Conservation (phyloP, 2,113 vertebrate genomes). For the Macquaria ambigua region DNA sequence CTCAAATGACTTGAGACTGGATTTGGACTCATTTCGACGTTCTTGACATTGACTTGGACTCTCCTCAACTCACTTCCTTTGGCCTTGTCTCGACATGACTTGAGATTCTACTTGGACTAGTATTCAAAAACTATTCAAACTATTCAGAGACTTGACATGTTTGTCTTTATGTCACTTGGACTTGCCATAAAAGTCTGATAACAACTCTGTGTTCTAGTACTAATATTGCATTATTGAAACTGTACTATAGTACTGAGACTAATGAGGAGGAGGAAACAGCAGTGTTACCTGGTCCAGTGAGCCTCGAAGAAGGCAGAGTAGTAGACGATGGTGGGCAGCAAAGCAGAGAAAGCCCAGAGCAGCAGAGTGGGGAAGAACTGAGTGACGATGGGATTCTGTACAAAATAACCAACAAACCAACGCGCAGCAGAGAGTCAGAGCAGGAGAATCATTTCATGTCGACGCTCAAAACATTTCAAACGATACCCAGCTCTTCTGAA, state of each 20-base stretch:
- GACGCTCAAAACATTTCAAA: not conserved
- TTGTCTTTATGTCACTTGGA: too few species aligned
- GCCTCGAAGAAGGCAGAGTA: conserved; percentile 97
- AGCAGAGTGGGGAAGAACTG: conserved; percentile 98
- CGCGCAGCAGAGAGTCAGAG: conserved; percentile 15
- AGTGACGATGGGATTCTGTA: conserved; percentile 96
- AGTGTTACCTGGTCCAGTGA: conserved; percentile 93
- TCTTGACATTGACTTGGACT: too few species aligned
- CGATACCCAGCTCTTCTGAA: not conserved
- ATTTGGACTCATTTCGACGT: too few species aligned
- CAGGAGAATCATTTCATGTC: not conserved
- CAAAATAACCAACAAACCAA: conserved; percentile 9
- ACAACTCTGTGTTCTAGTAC: too few species aligned
- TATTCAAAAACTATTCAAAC: too few species aligned
- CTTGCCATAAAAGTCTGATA: too few species aligned
- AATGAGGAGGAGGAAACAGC: not conserved
- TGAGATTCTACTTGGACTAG: too few species aligned
- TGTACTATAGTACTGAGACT: not conserved
- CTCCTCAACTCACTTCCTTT: too few species aligned
- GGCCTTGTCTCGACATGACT: too few species aligned
- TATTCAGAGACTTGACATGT: too few species aligned
- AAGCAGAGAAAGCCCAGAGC: conserved; percentile 95
- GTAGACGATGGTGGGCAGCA: conserved; percentile 98
- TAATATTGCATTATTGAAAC: too few species aligned
- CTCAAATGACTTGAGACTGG: too few species aligned